Evolutionary conservation across 1,140 invertebrate species (phyloP), one percentile per base, ranked within the genome.

Genomic region (Drosophila leontia): DNA sequence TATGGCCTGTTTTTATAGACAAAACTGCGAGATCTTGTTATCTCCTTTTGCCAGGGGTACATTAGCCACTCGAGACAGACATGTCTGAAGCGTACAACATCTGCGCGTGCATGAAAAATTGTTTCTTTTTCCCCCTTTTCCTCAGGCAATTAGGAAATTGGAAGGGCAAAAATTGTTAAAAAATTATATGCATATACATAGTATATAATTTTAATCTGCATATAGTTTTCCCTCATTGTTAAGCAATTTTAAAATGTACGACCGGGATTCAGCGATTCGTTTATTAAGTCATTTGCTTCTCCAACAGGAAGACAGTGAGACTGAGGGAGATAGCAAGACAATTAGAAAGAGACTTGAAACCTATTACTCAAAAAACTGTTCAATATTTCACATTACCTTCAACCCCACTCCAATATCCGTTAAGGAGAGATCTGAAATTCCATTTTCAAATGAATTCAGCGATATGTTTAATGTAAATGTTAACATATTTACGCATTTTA

Each of bases 401-500:
- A 47, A 47, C 13, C 13, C 15, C 15, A 12, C 5, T 17, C 9
- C 11, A 13, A n/a, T 23, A 13, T 41, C 15, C 15, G 39, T n/a
- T 32, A 29, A 29, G 26, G 26, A 5, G 1, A 29, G 26, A 26
- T 6, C n/a, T 51, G 8, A 51, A 51, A 51, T 11, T 11, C 15
- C 29, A 17, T 17, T 3, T 48, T 6, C 17, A 53, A 53, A 37
- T 53, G 17, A 53, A 53, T 53, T 35, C 32, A 55, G 19, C 53
- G 13, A 23, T 55, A 23, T 55, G 53, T 23, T 37, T 39, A 39
- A 55, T 55, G 53, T 35, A 55, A 55, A 55, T 55, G 34, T 55
- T 39, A 55, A 55, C 53, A 55, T 55, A 55, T 55, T 37, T 39
- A 55, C 53, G 53, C 53, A 55, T 41, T 60, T 64, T 63, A 63